phyloP scores from a whole-genome alignment of 2,888 invertebrate genomes.

The Lasioglossum figueresi region DNA sequence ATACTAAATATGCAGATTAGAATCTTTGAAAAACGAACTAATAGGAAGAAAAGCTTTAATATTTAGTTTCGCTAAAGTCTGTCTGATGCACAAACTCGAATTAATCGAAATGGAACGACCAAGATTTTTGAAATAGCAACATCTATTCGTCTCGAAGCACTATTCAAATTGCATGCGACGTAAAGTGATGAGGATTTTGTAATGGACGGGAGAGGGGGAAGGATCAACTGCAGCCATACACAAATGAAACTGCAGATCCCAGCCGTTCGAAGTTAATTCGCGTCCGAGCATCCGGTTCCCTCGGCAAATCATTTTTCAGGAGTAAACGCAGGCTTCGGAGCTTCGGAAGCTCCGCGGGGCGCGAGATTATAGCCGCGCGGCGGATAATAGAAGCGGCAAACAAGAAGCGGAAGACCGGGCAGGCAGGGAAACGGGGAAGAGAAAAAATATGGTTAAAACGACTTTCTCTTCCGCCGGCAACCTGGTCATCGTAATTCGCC shows the following conservation, averaged over 20 bases:
- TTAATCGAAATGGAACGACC: no score
- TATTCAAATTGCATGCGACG: no score
- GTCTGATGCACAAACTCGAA: no score
- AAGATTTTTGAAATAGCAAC: no score
- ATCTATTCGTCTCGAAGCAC: no score
- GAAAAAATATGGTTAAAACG: constrained; percentile 34
- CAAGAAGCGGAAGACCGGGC: background rate
- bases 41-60: no score
- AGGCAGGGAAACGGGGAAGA: constrained; percentile 10
- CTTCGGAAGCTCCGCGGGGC: constrained; percentile 15
- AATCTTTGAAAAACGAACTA: no score
- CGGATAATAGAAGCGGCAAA: background rate
- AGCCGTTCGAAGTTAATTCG: background rate
- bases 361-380: background rate
- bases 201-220: no score
- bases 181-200: no score
- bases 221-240: no score
- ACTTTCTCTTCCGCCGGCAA: constrained; percentile 19
- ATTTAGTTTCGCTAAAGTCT: no score
- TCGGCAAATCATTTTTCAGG: background rate
- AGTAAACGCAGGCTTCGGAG: background rate
- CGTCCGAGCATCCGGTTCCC: background rate
- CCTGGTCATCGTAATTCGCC: constrained; percentile 48
- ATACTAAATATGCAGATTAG: no score
- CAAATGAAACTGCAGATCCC: background rate